Percentiles rank a stretch among this genome's conserved stretches.
These are phyloP conservation scores for Remorina albescens DNA, from an alignment of 2,797 vertebrate genomes.

Conservation along the genomic window DNA sequence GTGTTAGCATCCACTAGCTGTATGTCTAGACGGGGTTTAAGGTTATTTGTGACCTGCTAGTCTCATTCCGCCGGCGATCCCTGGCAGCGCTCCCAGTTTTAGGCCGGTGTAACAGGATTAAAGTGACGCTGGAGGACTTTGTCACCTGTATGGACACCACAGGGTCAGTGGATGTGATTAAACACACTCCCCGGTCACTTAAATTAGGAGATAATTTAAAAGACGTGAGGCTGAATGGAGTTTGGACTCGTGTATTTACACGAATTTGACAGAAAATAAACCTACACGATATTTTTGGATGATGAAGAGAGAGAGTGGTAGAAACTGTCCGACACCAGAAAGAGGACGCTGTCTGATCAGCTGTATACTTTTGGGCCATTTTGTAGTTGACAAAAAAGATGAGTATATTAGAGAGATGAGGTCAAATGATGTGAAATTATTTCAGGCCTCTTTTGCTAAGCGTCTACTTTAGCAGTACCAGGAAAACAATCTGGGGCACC, in stretches of 20 bases:
- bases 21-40: constrained; percentile 74
- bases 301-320: too few relatives aligned
- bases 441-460: background rate
- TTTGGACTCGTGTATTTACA: too few relatives aligned
- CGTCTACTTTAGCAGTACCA: background rate
- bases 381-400: too few relatives aligned
- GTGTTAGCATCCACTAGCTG: constrained; percentile 55
- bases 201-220: constrained; percentile 5
- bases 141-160: constrained; percentile 29
- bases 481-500: background rate
- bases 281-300: too few relatives aligned
- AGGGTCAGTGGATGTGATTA: constrained; percentile 25
- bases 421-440: background rate
- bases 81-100: constrained; percentile 59
- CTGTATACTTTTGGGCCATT: too few relatives aligned
- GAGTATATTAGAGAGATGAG: too few relatives aligned
- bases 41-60: constrained; percentile 62
- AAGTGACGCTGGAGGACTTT: constrained; percentile 23
- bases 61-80: constrained; percentile 58
- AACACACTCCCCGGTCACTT: constrained; percentile 11
- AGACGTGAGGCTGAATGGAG: constrained; percentile 12
- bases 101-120: constrained; percentile 64
- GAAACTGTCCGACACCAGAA: too few relatives aligned
- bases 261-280: background rate
- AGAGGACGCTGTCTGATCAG: too few relatives aligned